Evolutionary conservation across 2,113 vertebrate genomes (phyloP), one percentile per base, ranked within the genome.

Genomic region (Scytalopus superciliaris): DNA sequence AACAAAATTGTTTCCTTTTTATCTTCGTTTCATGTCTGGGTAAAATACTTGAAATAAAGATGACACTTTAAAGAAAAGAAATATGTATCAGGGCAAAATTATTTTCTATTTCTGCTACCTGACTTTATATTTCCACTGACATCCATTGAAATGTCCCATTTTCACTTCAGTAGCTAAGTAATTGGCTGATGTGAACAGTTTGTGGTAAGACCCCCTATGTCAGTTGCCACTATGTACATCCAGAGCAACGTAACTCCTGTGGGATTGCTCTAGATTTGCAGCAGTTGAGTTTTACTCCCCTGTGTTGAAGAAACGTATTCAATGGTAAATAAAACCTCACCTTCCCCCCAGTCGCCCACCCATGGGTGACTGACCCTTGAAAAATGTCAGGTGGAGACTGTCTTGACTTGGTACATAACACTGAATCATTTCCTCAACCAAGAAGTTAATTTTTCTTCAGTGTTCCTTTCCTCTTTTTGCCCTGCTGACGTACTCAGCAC

Each of bases 361-460:
- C 63, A 37, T 44, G 68, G 13, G 7, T 85, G 53, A 75, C 49
- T 83, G 40, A 69, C 42, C 62, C 23, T 85, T 79, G 40, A 79
- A 55, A 91, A 87, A 83, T 55, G 49, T 74, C 76, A 84, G 16
- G 27, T 49, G 67, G 84, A 42, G 33, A 25, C 22, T 66, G 3
- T 57, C 25, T 83, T 86, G 57, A 39, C 17, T 52, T 56, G 37
- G 27, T 84, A 49, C 57, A 84, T 73, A 89, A 31, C 0, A 27
- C 2, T 76, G 66, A 95, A 49, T 85, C 37, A 91, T 84, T 90
- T 94, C 70, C 44, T 95, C 63, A 56, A 64, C 15, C 28, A 31
- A 93, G 19, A 78, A 94, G 62, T 37, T 90, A 42, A 25, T 94
- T 93, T 91, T 91, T 72, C 70, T 57, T 76, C 44, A 68, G 60